Evolutionary conservation across 1,140 invertebrate genomes (phyloP).

Genomic region (Drosophila biarmipes): DNA sequence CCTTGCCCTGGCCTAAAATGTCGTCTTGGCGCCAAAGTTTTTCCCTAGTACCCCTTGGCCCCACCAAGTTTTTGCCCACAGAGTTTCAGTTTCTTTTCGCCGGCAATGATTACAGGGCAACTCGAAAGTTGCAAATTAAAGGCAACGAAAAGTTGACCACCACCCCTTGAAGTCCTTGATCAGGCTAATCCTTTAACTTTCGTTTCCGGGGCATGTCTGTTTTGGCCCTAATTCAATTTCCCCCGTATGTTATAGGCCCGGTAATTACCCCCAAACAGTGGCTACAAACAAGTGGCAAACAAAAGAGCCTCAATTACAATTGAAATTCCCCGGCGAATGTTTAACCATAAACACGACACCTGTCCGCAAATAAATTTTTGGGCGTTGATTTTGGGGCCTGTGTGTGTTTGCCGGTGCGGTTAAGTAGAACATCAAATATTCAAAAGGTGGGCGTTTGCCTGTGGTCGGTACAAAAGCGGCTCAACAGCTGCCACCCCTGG

Average conservation of each 20-base stretch:
- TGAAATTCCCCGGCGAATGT: conserved; percentile 43
- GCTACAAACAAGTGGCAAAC: conserved; percentile 21
- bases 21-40: conserved; percentile 71
- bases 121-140: conserved; percentile 72
- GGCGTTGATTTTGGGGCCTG: conserved; percentile 25
- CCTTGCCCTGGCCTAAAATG: conserved; percentile 54
- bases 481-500: conserved; percentile 19
- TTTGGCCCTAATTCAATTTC: conserved; percentile 29
- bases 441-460: conserved; percentile 24
- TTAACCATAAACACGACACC: conserved; percentile 51
- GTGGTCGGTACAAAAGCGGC: conserved; percentile 14
- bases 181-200: conserved; percentile 28
- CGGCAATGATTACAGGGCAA: conserved; percentile 67
- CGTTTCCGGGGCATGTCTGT: neutral
- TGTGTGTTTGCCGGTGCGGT: conserved; percentile 3
- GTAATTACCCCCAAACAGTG: conserved; percentile 20
- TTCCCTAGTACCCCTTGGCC: conserved; percentile 1
- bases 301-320: conserved; percentile 43
- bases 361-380: conserved; percentile 44
- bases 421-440: conserved; percentile 46
- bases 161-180: conserved; percentile 10
- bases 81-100: conserved; percentile 38
- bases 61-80: conserved; percentile 1
- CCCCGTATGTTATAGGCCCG: neutral
- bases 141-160: conserved; percentile 29